Conservation (phyloP, 1,140 invertebrate species). For the Drosophila albomicans region DNA sequence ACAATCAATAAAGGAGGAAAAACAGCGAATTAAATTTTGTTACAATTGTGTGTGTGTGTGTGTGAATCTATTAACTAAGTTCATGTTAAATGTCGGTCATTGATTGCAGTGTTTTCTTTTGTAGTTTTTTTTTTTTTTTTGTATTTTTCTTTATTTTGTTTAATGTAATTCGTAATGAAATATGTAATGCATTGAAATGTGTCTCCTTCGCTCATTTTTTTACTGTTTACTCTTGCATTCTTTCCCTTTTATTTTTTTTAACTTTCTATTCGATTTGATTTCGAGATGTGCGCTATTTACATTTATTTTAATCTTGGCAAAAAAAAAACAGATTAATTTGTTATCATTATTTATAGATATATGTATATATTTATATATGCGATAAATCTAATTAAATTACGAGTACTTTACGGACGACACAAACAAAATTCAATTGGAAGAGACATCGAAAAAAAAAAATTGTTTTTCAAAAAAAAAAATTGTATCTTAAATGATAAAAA, state of each 20-base stretch:
- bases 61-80: slow-evolving; percentile 31
- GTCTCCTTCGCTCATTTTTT: background rate
- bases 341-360: slow-evolving; percentile 22
- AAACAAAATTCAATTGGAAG: slow-evolving; percentile 10
- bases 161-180: slow-evolving; percentile 17
- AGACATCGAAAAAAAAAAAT: slow-evolving; percentile 8
- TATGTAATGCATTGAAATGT: slow-evolving; percentile 16
- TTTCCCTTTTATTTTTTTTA: background rate
- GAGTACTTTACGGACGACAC: slow-evolving; percentile 23
- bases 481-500: slow-evolving; percentile 73
- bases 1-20: slow-evolving; percentile 40
- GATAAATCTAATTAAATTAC: slow-evolving; percentile 32
- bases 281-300: slow-evolving; percentile 50
- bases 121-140: background rate
- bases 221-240: background rate
- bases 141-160: slow-evolving; percentile 4
- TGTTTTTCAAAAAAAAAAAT: slow-evolving; percentile 28
- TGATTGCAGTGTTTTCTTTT: slow-evolving; percentile 19
- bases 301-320: slow-evolving; percentile 32
- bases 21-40: slow-evolving; percentile 23
- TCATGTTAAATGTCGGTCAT: slow-evolving; percentile 17
- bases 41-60: slow-evolving; percentile 24
- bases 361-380: slow-evolving; percentile 19
- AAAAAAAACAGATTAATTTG: slow-evolving; percentile 12
- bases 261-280: background rate